Evolutionary conservation across 2,797 vertebrate genomes (phyloP).

Genomic region (Malurus leucopterus): DNA sequence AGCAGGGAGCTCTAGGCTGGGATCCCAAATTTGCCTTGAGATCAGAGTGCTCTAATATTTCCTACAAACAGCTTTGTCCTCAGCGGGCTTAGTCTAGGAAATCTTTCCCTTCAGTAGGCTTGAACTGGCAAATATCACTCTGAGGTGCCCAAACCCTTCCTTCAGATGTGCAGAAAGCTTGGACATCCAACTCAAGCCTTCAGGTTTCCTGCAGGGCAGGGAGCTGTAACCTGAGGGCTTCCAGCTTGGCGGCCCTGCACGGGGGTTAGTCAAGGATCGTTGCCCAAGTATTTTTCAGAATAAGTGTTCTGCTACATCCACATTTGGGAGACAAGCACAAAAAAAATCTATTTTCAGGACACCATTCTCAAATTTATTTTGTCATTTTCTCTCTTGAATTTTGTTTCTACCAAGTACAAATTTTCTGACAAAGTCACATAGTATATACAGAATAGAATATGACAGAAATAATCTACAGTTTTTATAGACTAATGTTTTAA

Average conservation of each 20-base stretch:
- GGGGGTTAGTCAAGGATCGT: rapidly evolving
- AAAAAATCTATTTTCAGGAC: background rate
- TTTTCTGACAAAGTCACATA: background rate
- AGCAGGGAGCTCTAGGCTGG: background rate
- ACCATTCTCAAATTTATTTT: background rate
- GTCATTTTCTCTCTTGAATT: background rate
- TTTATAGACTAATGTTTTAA: background rate
- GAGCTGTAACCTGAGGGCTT: background rate
- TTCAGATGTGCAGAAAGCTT: background rate
- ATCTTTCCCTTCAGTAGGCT: background rate
- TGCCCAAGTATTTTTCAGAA: background rate
- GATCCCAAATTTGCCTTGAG: rapidly evolving
- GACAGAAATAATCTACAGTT: background rate
- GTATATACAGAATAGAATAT: background rate
- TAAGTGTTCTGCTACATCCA: background rate
- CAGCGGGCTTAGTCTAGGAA: background rate
- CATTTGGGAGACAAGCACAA: background rate
- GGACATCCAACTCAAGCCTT: background rate
- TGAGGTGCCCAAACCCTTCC: background rate
- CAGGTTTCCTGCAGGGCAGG: background rate
- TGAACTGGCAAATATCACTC: background rate
- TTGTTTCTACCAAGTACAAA: background rate
- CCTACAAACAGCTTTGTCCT: background rate
- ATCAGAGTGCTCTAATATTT: background rate
- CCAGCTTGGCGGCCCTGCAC: background rate